phyloP scores from a whole-genome alignment of 2,888 invertebrate species.

The Drosophila seclusa region DNA sequence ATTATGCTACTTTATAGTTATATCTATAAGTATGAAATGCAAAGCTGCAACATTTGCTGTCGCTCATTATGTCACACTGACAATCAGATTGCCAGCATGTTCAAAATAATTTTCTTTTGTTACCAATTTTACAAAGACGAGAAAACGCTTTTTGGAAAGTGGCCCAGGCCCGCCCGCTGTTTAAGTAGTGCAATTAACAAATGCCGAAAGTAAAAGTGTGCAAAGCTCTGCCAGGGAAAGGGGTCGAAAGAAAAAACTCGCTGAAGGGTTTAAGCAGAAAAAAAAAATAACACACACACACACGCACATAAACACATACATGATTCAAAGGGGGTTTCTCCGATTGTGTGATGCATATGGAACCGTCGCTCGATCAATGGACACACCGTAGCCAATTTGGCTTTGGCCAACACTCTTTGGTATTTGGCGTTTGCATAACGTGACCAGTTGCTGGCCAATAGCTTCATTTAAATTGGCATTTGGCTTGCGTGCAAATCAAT shows the following conservation, averaged over 20 bases:
- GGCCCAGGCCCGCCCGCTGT: constrained; percentile 61
- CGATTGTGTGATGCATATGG: constrained; percentile 2
- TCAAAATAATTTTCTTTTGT: constrained; percentile 47
- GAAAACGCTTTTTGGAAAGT: constrained; percentile 58
- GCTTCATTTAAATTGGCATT: constrained; percentile 35
- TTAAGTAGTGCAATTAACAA: constrained; percentile 69
- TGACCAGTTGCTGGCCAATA: constrained; percentile 19
- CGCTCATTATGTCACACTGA: constrained; percentile 43
- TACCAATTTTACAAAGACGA: constrained; percentile 27
- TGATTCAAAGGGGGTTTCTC: neutral
- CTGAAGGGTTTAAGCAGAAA: constrained; percentile 14
- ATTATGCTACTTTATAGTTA: constrained; percentile 29
- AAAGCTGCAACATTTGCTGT: constrained; percentile 17
- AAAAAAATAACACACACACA: neutral
- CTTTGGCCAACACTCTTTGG: neutral
- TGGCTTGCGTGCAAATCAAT: constrained; percentile 50
- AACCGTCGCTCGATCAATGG: constrained; percentile 12
- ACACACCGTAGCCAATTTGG: constrained; percentile 34
- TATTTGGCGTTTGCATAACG: constrained; percentile 49
- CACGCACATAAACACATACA: neutral
- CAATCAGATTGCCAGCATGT: constrained; percentile 39
- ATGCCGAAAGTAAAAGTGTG: constrained; percentile 68
- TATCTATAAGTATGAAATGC: constrained; percentile 11
- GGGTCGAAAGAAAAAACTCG: constrained; percentile 1
- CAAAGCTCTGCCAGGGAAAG: constrained; percentile 20